Percentiles rank a stretch among this genome's conserved stretches.
phyloP scores from a whole-genome alignment of 2,888 invertebrate genomes.

The Tachina fera region DNA sequence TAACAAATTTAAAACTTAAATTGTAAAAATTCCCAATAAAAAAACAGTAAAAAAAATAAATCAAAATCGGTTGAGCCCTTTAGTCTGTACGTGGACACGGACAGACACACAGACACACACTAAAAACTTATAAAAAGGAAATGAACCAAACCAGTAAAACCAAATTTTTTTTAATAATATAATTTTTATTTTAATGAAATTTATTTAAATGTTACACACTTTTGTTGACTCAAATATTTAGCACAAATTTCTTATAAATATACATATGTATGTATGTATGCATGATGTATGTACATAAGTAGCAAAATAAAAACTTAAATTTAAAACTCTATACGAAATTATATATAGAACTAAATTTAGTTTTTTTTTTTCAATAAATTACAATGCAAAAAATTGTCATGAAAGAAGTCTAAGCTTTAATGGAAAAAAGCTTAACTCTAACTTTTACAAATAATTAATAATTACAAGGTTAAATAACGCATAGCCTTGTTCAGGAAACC shows the following conservation, averaged over 20 bases:
- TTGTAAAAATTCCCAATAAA: too few relatives aligned
- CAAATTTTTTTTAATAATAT: neutral
- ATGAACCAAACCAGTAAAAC: too few relatives aligned
- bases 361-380: neutral
- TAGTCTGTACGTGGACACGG: too few relatives aligned
- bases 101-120: too few relatives aligned
- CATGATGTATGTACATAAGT: too few relatives aligned
- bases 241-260: too few relatives aligned
- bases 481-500: conserved; percentile 78
- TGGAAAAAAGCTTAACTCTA: conserved; percentile 25
- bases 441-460: conserved; percentile 12
- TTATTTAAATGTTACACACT: conserved; percentile 47
- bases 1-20: too few relatives aligned
- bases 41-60: too few relatives aligned
- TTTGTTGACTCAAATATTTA: neutral
- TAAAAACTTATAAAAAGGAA: too few relatives aligned
- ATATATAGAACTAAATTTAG: neutral
- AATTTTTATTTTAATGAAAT: conserved; percentile 24
- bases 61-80: too few relatives aligned
- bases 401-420: conserved; percentile 4
- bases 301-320: neutral
- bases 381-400: neutral
- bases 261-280: too few relatives aligned
- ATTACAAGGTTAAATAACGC: conserved; percentile 78
- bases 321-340: conserved; percentile 1